These are phyloP conservation scores for Empis stercorea DNA, from an alignment of 2,888 invertebrate genomes.

Conservation along the genomic window DNA sequence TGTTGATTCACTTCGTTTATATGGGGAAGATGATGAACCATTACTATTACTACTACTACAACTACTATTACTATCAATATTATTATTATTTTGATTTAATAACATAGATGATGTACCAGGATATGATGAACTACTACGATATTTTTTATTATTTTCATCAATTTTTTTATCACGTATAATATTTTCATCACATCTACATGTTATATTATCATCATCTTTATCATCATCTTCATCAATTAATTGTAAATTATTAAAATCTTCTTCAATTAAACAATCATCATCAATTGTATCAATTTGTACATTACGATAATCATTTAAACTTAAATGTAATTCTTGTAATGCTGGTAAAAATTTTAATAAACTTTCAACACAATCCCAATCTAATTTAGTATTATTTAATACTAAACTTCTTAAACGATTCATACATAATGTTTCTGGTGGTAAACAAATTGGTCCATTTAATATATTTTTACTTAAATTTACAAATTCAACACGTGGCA, in stretches of 20 bases:
- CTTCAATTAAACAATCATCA: constrained; percentile 17
- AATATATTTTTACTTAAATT: constrained; percentile 84
- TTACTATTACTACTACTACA: neutral
- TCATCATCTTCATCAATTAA: constrained; percentile 14
- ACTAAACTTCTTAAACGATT: constrained; percentile 62
- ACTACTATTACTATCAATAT: neutral
- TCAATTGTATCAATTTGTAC: constrained; percentile 49
- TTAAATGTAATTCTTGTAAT: constrained; percentile 83
- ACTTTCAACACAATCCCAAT: constrained; percentile 70
- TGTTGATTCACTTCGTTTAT: constrained; percentile 13
- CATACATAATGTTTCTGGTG: constrained; percentile 27
- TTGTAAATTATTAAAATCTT: constrained; percentile 13
- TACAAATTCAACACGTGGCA: constrained; percentile 80
- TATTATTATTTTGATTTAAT: neutral
- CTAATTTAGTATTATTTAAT: constrained; percentile 73
- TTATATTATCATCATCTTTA: constrained; percentile 14
- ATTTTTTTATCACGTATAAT: neutral
- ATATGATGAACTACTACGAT: neutral
- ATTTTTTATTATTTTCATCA: neutral
- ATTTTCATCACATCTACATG: constrained; percentile 6
- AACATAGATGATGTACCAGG: neutral
- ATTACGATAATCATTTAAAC: constrained; percentile 74
- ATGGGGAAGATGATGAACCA: constrained; percentile 1
- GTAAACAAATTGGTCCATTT: constrained; percentile 51
- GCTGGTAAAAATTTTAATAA: constrained; percentile 63